A percentile compares a stretch with the other conserved stretches of the same genome.
These are phyloP conservation scores for Anthopleura sola DNA, from an alignment of 64 coral and sea anemone genomes.

Conservation along the genomic window DNA sequence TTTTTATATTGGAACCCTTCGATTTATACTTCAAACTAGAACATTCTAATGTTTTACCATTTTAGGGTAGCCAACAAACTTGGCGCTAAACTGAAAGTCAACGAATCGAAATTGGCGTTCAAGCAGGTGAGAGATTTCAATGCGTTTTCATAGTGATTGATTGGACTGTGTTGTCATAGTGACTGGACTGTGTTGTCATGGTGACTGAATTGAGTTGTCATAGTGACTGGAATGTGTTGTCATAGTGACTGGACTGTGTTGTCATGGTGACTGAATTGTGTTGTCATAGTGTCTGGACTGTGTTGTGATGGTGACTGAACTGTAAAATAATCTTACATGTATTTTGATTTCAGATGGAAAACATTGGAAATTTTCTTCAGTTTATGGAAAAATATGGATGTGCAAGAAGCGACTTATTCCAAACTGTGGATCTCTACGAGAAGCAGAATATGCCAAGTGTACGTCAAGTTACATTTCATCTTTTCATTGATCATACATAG, in stretches of 20 bases:
- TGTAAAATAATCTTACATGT: too few species aligned
- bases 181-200: too few species aligned
- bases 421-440: constrained; percentile 95
- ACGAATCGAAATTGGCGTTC: constrained; percentile 51
- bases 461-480: constrained; percentile 15
- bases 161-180: too few species aligned
- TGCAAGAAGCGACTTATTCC: constrained; percentile 71
- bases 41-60: not conserved
- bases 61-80: constrained; percentile 46
- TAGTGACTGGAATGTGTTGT: too few species aligned
- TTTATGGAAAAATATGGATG: constrained; percentile 58
- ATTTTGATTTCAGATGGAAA: constrained; percentile 72
- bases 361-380: constrained; percentile 55
- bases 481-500: too few species aligned
- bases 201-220: not conserved
- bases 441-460: constrained; percentile 74
- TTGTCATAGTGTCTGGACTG: too few species aligned
- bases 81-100: constrained; percentile 39
- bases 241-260: too few species aligned
- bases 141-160: too few species aligned
- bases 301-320: too few species aligned
- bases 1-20: too few species aligned
- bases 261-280: not conserved
- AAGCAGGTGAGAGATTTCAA: constrained; percentile 35
- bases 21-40: too few species aligned